Conservation (phyloP, 2,888 invertebrate species). For the Amiota minor region DNA sequence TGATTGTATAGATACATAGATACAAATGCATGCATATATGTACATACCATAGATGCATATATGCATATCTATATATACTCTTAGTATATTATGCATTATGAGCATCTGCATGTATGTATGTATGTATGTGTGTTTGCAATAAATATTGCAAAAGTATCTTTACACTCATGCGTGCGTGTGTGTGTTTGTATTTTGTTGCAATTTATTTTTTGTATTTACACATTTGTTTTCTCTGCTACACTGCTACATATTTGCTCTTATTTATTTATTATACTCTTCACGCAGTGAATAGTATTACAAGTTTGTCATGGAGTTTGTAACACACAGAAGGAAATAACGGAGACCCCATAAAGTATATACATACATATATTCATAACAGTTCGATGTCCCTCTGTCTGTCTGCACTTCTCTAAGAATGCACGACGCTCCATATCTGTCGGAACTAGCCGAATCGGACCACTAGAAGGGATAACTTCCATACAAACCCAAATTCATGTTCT, state of each 20-base stretch:
- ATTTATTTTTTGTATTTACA: slow-evolving; percentile 6
- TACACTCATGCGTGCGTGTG: not conserved
- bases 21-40: slow-evolving; percentile 17
- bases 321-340: too few species aligned
- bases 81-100: slow-evolving; percentile 30
- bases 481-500: too few species aligned
- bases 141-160: too few species aligned
- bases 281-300: too few species aligned
- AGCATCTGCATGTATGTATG: not conserved
- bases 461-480: too few species aligned
- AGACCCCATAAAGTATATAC: too few species aligned
- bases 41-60: slow-evolving; percentile 10
- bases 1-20: slow-evolving; percentile 19
- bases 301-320: too few species aligned
- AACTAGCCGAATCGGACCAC: too few species aligned
- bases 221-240: slow-evolving; percentile 15
- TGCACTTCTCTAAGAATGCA: too few species aligned
- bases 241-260: not conserved
- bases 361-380: not conserved
- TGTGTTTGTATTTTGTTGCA: slow-evolving; percentile 5
- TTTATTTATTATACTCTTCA: too few species aligned
- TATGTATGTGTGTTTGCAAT: not conserved
- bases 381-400: too few species aligned
- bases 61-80: slow-evolving; percentile 28
- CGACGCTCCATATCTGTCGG: too few species aligned